Evolutionary conservation across 2,113 vertebrate species (phyloP).

Genomic region (Brachypteracias leptosomus): DNA sequence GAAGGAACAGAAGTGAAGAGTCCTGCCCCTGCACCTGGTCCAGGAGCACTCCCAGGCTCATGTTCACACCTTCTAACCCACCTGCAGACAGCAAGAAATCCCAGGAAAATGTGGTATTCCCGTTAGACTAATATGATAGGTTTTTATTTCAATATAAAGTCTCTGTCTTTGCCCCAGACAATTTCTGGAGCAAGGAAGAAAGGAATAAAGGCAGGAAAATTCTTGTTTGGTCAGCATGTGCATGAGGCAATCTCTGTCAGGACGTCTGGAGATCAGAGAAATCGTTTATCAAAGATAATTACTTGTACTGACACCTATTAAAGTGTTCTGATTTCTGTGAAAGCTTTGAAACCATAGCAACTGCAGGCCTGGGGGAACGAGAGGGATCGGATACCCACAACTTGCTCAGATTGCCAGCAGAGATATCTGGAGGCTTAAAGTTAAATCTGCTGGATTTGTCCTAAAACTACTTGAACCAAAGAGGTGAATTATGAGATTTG

Average conservation of each 20-base stretch:
- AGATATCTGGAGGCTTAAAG: conserved; percentile 64
- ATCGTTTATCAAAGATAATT: conserved; percentile 27
- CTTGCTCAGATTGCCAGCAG: conserved; percentile 18
- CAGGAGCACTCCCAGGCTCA: not conserved
- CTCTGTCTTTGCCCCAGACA: not conserved
- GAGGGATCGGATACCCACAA: conserved; percentile 42
- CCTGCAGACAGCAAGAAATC: not conserved
- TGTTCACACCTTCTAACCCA: not conserved
- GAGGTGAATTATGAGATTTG: conserved; percentile 67
- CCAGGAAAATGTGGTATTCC: not conserved
- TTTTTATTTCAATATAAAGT: not conserved
- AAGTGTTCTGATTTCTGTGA: conserved; percentile 59
- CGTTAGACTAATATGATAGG: rapidly evolving
- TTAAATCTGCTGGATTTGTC: conserved; percentile 69
- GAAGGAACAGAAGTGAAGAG: not conserved
- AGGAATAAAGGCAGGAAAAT: not conserved
- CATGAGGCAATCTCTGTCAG: not conserved
- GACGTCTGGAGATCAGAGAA: not conserved
- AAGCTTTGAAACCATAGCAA: conserved; percentile 74
- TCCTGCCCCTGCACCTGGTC: not conserved
- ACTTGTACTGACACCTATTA: conserved; percentile 39
- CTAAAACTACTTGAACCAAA: conserved; percentile 41
- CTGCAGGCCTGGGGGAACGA: conserved; percentile 47
- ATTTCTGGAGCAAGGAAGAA: not conserved
- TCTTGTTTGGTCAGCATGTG: not conserved